These are phyloP conservation scores for Drosophila virilis DNA, from an alignment of 1,140 invertebrate genomes.

Conservation along the genomic window DNA sequence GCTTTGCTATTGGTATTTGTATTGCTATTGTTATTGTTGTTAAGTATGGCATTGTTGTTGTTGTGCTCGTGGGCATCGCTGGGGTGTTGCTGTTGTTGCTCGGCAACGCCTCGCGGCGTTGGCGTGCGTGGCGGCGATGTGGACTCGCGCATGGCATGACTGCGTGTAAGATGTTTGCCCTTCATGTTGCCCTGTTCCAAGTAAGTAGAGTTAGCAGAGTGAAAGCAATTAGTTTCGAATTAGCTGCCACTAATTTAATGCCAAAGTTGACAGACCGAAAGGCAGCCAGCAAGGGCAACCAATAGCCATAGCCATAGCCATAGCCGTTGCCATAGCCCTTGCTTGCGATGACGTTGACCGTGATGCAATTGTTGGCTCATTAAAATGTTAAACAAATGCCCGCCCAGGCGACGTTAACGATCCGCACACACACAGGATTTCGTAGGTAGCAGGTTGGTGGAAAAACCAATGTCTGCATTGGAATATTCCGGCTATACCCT, in stretches of 20 bases:
- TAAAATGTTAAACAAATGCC: constrained; percentile 64
- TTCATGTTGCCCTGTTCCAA: constrained; percentile 87
- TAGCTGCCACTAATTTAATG: constrained; percentile 64
- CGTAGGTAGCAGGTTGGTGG: not conserved
- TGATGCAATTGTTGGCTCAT: constrained; percentile 79
- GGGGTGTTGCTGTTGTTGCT: constrained; percentile 71
- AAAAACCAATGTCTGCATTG: constrained; percentile 37
- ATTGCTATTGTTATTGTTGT: constrained; percentile 53
- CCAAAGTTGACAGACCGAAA: constrained; percentile 62
- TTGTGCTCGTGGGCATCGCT: constrained; percentile 67
- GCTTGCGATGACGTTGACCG: constrained; percentile 37
- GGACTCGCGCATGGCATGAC: constrained; percentile 94
- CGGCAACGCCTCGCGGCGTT: constrained; percentile 84
- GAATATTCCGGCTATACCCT: constrained; percentile 8
- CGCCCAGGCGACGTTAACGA: constrained; percentile 41
- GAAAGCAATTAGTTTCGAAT: constrained; percentile 75
- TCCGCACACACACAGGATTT: not conserved
- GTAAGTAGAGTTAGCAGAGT: constrained; percentile 39
- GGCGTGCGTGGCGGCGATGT: constrained; percentile 92
- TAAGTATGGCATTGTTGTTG: constrained; percentile 58
- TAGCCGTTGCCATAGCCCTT: not conserved
- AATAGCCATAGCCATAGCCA: not conserved
- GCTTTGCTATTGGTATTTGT: constrained; percentile 69
- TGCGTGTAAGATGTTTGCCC: constrained; percentile 93
- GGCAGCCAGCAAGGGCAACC: not conserved